Evolutionary conservation across 2,797 vertebrate species (phyloP), one percentile per base, ranked within the genome.

Genomic region (Phaenicophaeus curvirostris): DNA sequence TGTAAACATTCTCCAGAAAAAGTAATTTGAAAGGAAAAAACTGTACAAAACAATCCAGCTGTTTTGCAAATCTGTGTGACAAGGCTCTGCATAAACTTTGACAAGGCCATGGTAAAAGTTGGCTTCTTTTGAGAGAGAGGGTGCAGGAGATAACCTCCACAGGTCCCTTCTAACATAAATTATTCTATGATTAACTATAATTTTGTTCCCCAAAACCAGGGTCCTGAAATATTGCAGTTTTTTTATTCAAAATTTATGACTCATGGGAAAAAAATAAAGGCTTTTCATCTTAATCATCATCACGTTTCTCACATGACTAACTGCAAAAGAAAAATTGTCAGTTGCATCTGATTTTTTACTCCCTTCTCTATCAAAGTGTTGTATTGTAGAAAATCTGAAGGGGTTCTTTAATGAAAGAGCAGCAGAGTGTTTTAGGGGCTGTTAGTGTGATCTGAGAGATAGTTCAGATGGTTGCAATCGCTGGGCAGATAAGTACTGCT

Each of bases 161-260:
- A 8, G 44, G 37, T 28, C 71, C 20, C 48, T 72, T 62, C 42
- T 58, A 66, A 21, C 77, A 79, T 94, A 76, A 96, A 94, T 89
- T 81, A 75, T 69, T 73, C 58, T 41, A 9, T 95, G 89, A 94
- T 95, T 96, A 93, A 89, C 71, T 82, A 55, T 87, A 87, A 82
- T 94, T 90, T 90, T 92, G 68, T 87, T 90, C 80, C 57, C 44
- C 48, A 95, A 96, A 37, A 4, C 62, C 89, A 80, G 87, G 86
- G 85, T 95, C 67, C 87, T 95, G 94, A 95, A 94, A 94, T 90
- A 95, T 15, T 82, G 76, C 71, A 63, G 76, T 58, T 96, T 96
- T 13, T 85, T 95, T 65, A 84, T 89, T 69, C 85, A 94, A 92
- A 97, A 96, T 81, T 95, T 95, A 97, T 95, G 95, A 92, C 94